Evolutionary conservation across 2,113 vertebrate species (phyloP), one percentile per base, ranked within the genome.

Genomic region (Saccopteryx leptura): DNA sequence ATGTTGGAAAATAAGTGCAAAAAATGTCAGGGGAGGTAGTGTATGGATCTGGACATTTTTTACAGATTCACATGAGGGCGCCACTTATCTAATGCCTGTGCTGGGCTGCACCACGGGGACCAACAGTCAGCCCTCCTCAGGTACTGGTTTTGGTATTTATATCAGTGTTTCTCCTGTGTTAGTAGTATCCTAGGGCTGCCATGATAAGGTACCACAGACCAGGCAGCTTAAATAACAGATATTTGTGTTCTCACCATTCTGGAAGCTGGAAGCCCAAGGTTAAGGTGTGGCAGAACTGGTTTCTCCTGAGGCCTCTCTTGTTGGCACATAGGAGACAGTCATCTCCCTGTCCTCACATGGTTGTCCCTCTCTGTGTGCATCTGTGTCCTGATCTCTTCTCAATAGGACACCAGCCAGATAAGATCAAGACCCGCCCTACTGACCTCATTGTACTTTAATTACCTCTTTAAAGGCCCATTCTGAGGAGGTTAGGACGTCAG

Each of bases 71-170:
- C 24, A 1, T 1, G 50, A 33, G 21, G 39, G 31, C 9, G 24
- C 56, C 15, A 7, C 17, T 31, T 66, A 3, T 74, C 26, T 18
- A 1, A 1, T 5, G 10, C 68, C 33, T 19, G 46, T 15, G 31
- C 2, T 1, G 26, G 65, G 7, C 23, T 48, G 71, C 10, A 10
- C 0, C 4, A 4, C 12, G 4, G 10, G 10, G n/a, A 33, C 7
- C 7, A 1, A 4, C 8, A 23, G 3, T 14, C 56, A 18, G n/a
- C 12, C 28, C 54, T 56, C 54, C 79, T 12, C 18, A 12, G 23
- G 9, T 6, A 11, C 9, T 1, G 15, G 8, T 28, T 21, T 54
- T 31, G n/a, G 12, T 50, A 74, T 48, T 90, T 26, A 48, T 9
- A 48, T 7, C 4, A 7, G 0, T 13, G 19, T 19, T 18, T 39